Percentiles rank a stretch among this genome's conserved stretches.
phyloP scores from a whole-genome alignment of 2,888 invertebrate species.

The Neria commutata region DNA sequence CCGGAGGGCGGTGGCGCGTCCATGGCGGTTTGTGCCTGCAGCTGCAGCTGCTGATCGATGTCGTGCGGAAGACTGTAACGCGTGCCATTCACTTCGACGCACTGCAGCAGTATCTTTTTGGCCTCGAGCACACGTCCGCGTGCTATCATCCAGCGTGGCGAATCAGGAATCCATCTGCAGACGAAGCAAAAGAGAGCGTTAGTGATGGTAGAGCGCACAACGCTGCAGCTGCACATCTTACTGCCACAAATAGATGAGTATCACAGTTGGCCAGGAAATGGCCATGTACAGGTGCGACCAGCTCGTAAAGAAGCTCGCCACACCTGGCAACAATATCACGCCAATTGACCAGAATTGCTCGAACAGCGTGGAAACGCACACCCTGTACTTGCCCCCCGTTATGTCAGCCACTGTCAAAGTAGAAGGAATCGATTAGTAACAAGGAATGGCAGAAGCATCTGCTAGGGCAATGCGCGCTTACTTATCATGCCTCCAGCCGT shows the following conservation, averaged over 20 bases:
- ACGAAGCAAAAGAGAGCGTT: too few relatives aligned
- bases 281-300: conserved; percentile 63
- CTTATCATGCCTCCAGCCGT: conserved; percentile 63
- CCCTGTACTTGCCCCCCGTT: conserved; percentile 60
- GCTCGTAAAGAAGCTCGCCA: conserved; percentile 61
- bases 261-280: conserved; percentile 62
- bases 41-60: conserved; percentile 59
- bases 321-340: conserved; percentile 62
- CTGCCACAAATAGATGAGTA: conserved; percentile 62
- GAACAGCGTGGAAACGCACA: conserved; percentile 59
- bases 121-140: conserved; percentile 60
- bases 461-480: conserved; percentile 45
- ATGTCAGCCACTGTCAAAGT: conserved; percentile 63
- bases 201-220: neutral
- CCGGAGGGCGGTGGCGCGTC: conserved; percentile 57
- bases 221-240: conserved; percentile 45
- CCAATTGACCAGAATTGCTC: conserved; percentile 64
- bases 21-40: conserved; percentile 59
- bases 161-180: conserved; percentile 64
- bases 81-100: conserved; percentile 59
- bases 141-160: conserved; percentile 63
- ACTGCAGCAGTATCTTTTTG: conserved; percentile 58
- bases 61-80: conserved; percentile 58
- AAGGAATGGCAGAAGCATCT: neutral
- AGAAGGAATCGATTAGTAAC: too few relatives aligned